Percentiles rank a stretch among this genome's conserved stretches.
Conservation (phyloP, 2,113 vertebrate species). For the Eretmochelys imbricata region DNA sequence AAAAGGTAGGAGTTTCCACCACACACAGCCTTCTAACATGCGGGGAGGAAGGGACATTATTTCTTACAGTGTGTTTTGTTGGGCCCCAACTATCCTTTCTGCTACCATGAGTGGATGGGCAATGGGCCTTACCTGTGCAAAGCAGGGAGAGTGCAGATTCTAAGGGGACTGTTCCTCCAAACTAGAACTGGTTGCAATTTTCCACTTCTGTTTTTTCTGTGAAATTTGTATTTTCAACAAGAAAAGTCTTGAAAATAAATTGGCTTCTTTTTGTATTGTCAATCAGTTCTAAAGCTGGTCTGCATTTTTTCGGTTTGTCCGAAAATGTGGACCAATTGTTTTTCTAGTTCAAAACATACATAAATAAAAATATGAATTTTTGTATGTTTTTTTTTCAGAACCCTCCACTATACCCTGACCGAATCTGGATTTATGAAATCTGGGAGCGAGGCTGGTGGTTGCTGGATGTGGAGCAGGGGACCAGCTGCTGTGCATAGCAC, state of each 20-base stretch:
- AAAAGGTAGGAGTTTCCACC: neutral
- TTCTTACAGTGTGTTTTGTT: neutral
- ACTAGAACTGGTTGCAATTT: neutral
- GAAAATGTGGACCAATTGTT: neutral
- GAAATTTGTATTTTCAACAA: neutral
- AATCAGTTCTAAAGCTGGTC: neutral
- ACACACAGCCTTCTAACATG: slow-evolving; percentile 11
- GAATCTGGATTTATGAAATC: neutral
- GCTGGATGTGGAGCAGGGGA: neutral
- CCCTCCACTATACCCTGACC: neutral
- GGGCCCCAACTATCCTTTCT: neutral
- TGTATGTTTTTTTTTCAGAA: neutral
- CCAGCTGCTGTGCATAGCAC: neutral
- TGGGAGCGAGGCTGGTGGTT: neutral
- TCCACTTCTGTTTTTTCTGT: neutral
- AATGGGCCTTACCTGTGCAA: neutral
- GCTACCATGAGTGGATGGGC: neutral
- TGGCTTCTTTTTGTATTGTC: neutral
- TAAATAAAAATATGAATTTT: neutral
- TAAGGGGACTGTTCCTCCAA: neutral
- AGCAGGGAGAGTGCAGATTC: neutral
- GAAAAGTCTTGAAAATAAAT: neutral
- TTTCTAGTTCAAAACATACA: neutral
- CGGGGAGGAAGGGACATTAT: neutral
- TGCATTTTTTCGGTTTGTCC: neutral